Conservation (phyloP, 2,888 invertebrate species). For the Teinopalpus imperialis region DNA sequence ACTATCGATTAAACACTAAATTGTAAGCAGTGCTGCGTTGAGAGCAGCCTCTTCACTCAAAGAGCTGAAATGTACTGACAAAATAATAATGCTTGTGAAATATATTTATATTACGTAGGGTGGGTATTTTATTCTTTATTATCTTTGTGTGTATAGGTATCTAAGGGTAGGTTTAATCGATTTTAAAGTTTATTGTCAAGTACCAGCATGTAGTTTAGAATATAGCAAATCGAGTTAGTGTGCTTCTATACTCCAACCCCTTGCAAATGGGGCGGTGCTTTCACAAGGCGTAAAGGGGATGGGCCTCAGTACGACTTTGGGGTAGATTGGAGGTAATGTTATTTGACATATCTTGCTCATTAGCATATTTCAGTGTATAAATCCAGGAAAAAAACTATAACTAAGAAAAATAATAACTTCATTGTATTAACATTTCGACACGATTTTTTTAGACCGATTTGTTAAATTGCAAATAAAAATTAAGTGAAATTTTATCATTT, state of each 20-base stretch:
- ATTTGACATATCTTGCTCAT: no score
- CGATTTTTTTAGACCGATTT: no score
- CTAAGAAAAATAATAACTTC: no score
- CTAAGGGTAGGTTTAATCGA: slow-evolving; percentile 29
- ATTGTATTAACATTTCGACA: no score
- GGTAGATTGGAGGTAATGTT: slow-evolving; percentile 28
- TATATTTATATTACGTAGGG: slow-evolving; percentile 64
- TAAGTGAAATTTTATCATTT: no score
- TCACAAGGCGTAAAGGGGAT: slow-evolving; percentile 48
- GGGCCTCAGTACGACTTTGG: slow-evolving; percentile 35
- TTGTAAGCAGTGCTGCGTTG: neutral
- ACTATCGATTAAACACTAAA: neutral
- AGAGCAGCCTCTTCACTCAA: slow-evolving; percentile 33
- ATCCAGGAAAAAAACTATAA: no score
- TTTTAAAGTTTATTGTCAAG: slow-evolving; percentile 25
- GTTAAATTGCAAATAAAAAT: no score
- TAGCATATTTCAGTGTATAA: no score
- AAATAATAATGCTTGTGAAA: slow-evolving; percentile 33
- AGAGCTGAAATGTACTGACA: slow-evolving; percentile 45
- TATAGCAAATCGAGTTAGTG: slow-evolving; percentile 12
- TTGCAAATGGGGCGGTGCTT: slow-evolving; percentile 52
- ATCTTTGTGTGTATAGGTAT: slow-evolving; percentile 33
- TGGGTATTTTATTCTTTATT: slow-evolving; percentile 39
- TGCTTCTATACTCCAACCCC: slow-evolving; percentile 41
- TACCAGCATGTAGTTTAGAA: slow-evolving; percentile 39